Base-by-base conservation (phyloP, 2,888 invertebrate genomes). In the Pseudoips prasinana region DNA sequence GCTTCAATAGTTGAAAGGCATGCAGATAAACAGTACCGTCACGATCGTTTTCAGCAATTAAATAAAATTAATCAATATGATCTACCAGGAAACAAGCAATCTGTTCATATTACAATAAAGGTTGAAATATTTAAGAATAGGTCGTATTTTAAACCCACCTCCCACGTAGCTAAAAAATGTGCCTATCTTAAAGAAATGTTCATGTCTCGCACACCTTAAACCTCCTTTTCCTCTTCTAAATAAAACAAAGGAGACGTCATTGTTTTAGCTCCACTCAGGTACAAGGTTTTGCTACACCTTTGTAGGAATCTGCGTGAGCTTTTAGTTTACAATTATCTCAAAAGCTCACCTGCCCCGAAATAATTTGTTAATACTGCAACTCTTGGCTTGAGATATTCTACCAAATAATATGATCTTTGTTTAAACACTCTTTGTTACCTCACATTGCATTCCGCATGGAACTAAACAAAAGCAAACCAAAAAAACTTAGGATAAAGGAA, bases 401-500 rank as follows among this genome's bases (percentile, higher is more conserved):
- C 48, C 49, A 33, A 46, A 55, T 58, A 58, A 53, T 58, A 57
- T 51, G 23, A 39, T 29, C 55, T 48, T 64, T 62, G 58, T 65
- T 52, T 64, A 40, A 50, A 43, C 36, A 46, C 26, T 52, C 50
- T 56, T 68, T 73, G 69, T 69, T 59, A 50, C 27, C 39, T 51
- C 48, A 51, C 48, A 57, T 59, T 55, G 60, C 58, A 63, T 54
- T 62, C 49, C 49, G 63, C 52, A 59, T 55, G 33, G 29, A 56
- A 47, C 51, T 39, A 42, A 69, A 69, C 60, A 66, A 65, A 70
- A 67, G 47, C 45, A 65, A 64, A 71, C 56, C 56, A 70, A 67
- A 62, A 73, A 64, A 80, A 80, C 66, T 68, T 30, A 80, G 72
- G 73, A 75, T 66, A 81, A 82, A 78, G 78, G 75, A 81, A 80